These are phyloP conservation scores for Rhyacichthys aspro DNA, from an alignment of 2,797 vertebrate species.

Conservation along the genomic window DNA sequence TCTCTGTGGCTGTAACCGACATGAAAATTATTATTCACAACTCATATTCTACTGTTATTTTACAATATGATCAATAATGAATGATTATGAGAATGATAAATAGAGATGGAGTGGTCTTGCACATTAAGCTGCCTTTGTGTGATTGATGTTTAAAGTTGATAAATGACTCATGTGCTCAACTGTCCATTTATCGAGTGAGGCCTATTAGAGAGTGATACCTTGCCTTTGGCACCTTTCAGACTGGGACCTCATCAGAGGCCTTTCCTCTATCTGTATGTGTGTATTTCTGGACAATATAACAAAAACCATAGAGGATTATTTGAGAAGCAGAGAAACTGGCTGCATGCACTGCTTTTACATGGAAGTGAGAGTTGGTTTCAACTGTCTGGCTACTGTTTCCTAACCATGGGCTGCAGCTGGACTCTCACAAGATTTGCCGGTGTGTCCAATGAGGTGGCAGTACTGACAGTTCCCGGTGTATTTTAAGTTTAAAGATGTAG, in stretches of 20 bases:
- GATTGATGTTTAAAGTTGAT: conserved; percentile 68
- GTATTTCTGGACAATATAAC: conserved; percentile 15
- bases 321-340: conserved; percentile 2
- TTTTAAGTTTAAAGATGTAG: too few relatives aligned
- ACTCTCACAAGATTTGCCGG: too few relatives aligned
- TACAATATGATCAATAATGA: conserved; percentile 45
- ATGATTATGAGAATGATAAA: conserved; percentile 51
- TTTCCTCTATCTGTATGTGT: conserved; percentile 14
- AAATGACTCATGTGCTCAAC: conserved; percentile 67
- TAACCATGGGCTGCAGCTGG: too few relatives aligned
- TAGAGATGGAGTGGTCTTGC: conserved; percentile 45
- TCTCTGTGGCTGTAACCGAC: conserved; percentile 21
- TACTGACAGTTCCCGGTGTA: too few relatives aligned
- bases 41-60: conserved; percentile 38
- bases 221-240: conserved; percentile 54
- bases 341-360: too few relatives aligned
- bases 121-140: conserved; percentile 52
- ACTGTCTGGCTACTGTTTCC: too few relatives aligned
- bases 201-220: conserved; percentile 62
- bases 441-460: too few relatives aligned
- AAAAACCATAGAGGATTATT: conserved; percentile 16
- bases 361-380: too few relatives aligned
- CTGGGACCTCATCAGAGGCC: conserved; percentile 29
- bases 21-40: conserved; percentile 47
- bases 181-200: conserved; percentile 70